Conservation (phyloP, 2,888 invertebrate species). For the Lydus trimaculatus region DNA sequence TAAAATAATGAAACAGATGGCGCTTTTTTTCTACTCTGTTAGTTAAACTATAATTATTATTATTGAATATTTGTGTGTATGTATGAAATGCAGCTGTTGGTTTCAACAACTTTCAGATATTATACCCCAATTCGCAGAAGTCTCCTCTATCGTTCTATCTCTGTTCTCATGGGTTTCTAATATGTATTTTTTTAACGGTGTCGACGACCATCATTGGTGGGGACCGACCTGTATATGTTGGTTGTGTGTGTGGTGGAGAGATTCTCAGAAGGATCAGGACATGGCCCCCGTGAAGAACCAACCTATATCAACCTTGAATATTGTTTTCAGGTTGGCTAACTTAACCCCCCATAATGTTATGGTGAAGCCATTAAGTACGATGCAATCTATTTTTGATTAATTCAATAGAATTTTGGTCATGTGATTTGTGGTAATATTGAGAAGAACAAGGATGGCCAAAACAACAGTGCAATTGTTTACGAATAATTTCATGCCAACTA, state of each 20-base stretch:
- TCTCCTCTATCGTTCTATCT: not conserved
- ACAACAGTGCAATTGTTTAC: not conserved
- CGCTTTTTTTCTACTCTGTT: not conserved
- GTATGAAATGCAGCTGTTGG: not conserved
- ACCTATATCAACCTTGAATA: not conserved
- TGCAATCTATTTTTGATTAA: not conserved
- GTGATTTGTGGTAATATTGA: not conserved
- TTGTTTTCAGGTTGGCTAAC: not conserved
- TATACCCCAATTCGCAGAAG: not conserved
- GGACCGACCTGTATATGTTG: not conserved
- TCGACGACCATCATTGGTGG: not conserved
- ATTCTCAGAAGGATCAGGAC: slow-evolving; percentile 3
- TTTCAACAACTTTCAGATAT: not conserved
- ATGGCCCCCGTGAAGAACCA: slow-evolving; percentile 2
- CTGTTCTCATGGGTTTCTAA: not conserved
- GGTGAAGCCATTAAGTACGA: not conserved
- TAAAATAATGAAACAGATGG: not conserved
- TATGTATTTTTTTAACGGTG: not conserved
- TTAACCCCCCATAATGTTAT: not conserved
- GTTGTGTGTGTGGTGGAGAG: not conserved
- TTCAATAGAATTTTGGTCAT: not conserved
- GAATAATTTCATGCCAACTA: not conserved
- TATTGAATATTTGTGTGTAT: not conserved
- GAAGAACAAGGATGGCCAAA: not conserved
- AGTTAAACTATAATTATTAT: not conserved